phyloP scores from a whole-genome alignment of 2,113 vertebrate species.

The Meles meles region DNA sequence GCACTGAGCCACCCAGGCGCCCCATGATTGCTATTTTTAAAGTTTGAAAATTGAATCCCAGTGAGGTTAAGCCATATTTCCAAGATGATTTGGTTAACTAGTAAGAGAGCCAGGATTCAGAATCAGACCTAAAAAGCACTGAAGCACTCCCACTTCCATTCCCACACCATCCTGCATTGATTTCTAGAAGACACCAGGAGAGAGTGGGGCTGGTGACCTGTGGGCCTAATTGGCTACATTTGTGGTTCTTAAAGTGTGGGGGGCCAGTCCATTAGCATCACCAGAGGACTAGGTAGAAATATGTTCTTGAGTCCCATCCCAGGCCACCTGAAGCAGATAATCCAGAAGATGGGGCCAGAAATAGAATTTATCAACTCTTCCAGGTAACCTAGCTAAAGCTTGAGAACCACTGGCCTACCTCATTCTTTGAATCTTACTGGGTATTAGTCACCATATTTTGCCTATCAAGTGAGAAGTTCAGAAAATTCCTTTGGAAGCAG shows the following conservation, averaged over 20 bases:
- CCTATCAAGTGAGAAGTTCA: not conserved
- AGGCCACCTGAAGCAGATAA: not conserved
- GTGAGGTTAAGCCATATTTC: not conserved
- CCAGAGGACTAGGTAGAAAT: not conserved
- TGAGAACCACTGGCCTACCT: not conserved
- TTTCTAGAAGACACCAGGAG: not conserved
- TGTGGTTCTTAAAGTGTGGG: not conserved
- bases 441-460: not conserved
- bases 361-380: not conserved
- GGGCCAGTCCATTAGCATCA: not conserved
- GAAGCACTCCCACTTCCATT: fast-evolving
- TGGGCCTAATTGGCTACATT: not conserved
- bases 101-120: not conserved
- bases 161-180: not conserved
- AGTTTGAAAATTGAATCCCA: not conserved
- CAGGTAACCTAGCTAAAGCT: not conserved
- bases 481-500: not conserved
- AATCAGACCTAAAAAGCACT: not conserved
- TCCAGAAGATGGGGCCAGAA: not conserved
- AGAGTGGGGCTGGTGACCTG: too few species aligned
- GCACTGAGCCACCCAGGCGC: too few species aligned
- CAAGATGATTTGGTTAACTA: not conserved
- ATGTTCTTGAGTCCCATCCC: not conserved
- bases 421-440: not conserved
- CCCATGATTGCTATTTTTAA: not conserved